These are phyloP conservation scores for Philotrypesis tridentata DNA, from an alignment of 1,140 invertebrate genomes.

Conservation along the genomic window DNA sequence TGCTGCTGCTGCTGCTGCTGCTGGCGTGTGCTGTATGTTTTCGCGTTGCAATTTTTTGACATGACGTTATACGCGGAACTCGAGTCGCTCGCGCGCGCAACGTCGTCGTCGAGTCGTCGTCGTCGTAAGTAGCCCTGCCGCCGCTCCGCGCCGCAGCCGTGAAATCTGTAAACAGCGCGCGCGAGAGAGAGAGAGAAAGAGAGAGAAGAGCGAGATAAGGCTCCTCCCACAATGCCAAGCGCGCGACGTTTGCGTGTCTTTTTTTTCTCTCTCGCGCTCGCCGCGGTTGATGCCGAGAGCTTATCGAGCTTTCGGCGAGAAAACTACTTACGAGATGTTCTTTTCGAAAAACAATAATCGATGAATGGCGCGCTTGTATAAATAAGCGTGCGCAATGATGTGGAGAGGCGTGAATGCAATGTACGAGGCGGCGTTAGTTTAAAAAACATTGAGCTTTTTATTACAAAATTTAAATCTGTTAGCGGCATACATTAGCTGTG, in stretches of 20 bases:
- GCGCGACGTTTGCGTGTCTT: neutral
- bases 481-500: neutral
- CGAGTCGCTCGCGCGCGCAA: no score
- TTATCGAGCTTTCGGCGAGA: neutral
- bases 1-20: neutral
- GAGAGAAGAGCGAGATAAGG: neutral
- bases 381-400: no score
- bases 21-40: slow-evolving; percentile 35
- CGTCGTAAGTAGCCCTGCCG: no score
- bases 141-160: slow-evolving; percentile 20
- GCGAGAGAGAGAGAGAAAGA: neutral
- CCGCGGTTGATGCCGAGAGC: no score
- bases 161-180: slow-evolving; percentile 68
- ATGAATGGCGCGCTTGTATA: no score
- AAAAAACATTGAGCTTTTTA: neutral
- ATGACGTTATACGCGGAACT: slow-evolving; percentile 70
- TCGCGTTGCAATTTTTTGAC: slow-evolving; percentile 70
- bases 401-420: no score
- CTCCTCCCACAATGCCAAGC: slow-evolving; percentile 17
- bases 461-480: neutral
- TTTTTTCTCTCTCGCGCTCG: neutral
- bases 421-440: no score
- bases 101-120: no score
- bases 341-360: no score
- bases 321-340: no score